Conservation (phyloP, 2,113 vertebrate species). For the Ifrita kowaldi region DNA sequence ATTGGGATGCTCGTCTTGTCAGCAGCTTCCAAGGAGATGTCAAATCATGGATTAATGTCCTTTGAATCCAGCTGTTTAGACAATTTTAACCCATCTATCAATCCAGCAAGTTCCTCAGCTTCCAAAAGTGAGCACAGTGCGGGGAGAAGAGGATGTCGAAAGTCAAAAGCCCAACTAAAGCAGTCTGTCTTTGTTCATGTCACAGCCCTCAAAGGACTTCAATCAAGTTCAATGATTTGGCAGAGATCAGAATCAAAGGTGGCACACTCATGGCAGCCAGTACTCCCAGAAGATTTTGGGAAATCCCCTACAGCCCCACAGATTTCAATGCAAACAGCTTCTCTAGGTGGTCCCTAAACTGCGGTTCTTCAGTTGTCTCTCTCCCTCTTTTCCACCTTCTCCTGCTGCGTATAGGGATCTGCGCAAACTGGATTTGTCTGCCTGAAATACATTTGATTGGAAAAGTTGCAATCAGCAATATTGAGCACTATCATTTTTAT, state of each 20-base stretch:
- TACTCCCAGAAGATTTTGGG: background rate
- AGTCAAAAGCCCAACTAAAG: background rate
- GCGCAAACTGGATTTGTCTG: background rate
- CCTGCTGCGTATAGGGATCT: background rate
- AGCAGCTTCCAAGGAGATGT: background rate
- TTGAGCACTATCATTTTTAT: background rate
- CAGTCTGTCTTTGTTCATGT: accelerated
- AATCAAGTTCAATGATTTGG: background rate
- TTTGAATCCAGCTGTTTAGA: background rate
- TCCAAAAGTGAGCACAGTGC: background rate
- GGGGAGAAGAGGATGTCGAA: background rate
- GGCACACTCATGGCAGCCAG: background rate
- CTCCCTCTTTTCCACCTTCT: background rate
- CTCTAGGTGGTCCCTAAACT: background rate
- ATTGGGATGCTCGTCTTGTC: background rate
- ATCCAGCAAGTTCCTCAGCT: background rate
- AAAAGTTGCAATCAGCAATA: background rate
- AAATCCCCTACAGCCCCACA: background rate
- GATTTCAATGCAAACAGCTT: background rate
- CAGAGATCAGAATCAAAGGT: background rate
- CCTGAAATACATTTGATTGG: background rate
- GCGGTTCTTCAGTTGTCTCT: background rate
- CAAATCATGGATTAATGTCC: background rate
- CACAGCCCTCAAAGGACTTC: background rate
- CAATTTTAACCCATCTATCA: background rate